A percentile compares a stretch with the other conserved stretches of the same genome.
Conservation (phyloP, 2,888 invertebrate genomes). For the Synanthedon tipuliformis region DNA sequence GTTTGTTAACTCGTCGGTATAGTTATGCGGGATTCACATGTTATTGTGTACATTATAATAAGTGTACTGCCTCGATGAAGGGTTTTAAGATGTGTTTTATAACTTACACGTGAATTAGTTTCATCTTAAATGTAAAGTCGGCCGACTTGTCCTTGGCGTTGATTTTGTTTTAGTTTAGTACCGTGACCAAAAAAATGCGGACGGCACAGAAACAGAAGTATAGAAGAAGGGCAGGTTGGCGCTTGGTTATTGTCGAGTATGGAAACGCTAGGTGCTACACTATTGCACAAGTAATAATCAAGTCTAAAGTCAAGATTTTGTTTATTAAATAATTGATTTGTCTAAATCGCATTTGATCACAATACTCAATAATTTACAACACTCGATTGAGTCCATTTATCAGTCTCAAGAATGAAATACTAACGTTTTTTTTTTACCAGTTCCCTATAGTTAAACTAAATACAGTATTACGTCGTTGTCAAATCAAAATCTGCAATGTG, state of each 20-base stretch:
- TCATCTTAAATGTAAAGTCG: neutral
- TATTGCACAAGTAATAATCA: too few relatives aligned
- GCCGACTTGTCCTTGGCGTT: neutral
- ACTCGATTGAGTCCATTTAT: too few relatives aligned
- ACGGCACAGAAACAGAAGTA: slow-evolving; percentile 16
- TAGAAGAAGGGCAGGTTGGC: slow-evolving; percentile 31
- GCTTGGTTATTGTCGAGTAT: slow-evolving; percentile 30
- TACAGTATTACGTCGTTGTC: too few relatives aligned
- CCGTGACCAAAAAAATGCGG: neutral
- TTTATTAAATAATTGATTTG: too few relatives aligned
- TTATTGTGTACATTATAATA: slow-evolving; percentile 63
- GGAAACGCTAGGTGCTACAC: slow-evolving; percentile 28
- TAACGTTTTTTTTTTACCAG: too few relatives aligned
- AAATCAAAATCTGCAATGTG: too few relatives aligned
- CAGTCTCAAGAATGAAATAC: too few relatives aligned
- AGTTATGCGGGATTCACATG: slow-evolving; percentile 48
- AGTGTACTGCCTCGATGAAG: slow-evolving; percentile 55
- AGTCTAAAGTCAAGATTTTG: too few relatives aligned
- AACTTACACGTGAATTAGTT: slow-evolving; percentile 54
- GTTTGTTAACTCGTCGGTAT: slow-evolving; percentile 21
- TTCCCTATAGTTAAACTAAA: too few relatives aligned
- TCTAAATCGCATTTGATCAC: too few relatives aligned
- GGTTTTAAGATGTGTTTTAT: slow-evolving; percentile 43
- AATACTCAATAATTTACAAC: too few relatives aligned
- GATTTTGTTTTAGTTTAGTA: too few relatives aligned